Percentiles rank a stretch among this genome's conserved stretches.
These are phyloP conservation scores for Synodontis membranacea DNA, from an alignment of 2,113 vertebrate genomes.

Conservation along the genomic window DNA sequence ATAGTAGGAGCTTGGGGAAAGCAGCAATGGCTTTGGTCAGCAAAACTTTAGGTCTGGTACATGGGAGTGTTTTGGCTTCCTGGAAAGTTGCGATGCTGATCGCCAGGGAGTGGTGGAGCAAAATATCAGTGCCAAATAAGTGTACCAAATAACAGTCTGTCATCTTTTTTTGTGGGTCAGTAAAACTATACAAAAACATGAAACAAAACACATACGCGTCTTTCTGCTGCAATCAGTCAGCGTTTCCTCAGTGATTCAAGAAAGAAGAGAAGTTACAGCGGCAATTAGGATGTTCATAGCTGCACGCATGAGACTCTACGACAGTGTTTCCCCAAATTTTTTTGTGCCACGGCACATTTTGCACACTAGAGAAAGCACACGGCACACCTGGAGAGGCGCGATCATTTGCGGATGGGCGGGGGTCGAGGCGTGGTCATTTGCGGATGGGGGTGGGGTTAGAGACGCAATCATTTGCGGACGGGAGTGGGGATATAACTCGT, in stretches of 20 bases:
- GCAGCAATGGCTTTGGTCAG: neutral
- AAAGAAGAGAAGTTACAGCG: neutral
- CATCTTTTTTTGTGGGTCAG: neutral
- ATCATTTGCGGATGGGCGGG: no score
- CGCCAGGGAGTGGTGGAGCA: neutral
- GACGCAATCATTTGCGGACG: no score
- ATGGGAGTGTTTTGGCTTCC: neutral
- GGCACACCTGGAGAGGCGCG: no score
- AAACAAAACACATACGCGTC: neutral
- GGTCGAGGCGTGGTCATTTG: no score
- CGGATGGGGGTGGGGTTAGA: no score
- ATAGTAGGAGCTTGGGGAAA: neutral
- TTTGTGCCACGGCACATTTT: no score
- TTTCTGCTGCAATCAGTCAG: neutral
- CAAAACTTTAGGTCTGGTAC: neutral
- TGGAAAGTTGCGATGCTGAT: neutral
- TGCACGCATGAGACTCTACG: neutral
- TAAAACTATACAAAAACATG: neutral
- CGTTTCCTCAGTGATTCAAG: neutral
- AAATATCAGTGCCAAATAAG: neutral
- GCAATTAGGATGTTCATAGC: neutral
- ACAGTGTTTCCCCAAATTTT: no score
- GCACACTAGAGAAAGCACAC: no score
- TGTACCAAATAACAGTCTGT: neutral
- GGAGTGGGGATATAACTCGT: no score